A percentile compares a stretch with the other conserved stretches of the same genome.
Evolutionary conservation across 2,113 vertebrate genomes (phyloP).

Genomic region (Psittacus erithacus): DNA sequence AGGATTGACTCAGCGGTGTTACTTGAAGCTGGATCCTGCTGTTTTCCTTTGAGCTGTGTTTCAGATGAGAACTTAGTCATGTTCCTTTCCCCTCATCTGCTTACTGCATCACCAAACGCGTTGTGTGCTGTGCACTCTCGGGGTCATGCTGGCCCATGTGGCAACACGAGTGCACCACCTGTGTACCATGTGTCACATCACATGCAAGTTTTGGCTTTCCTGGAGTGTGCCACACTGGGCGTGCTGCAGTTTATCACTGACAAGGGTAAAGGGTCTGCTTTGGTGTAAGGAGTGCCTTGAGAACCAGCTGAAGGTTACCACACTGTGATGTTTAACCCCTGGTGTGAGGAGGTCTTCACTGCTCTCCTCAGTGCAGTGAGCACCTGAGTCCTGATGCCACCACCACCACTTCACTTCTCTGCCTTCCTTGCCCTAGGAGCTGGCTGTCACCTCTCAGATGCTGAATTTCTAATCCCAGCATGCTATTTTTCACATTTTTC

Average conservation of each 20-base stretch:
- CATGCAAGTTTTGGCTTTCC: fast-evolving
- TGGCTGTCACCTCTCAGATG: neutral
- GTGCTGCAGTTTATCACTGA: neutral
- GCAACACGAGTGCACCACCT: fast-evolving
- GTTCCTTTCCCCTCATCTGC: neutral
- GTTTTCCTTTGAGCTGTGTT: neutral
- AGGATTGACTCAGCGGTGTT: neutral
- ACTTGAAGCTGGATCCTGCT: neutral
- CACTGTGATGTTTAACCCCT: neutral
- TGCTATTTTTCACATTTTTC: neutral
- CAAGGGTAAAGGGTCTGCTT: neutral
- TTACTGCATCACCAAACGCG: fast-evolving
- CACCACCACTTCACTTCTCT: neutral
- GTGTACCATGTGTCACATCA: fast-evolving
- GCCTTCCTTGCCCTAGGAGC: neutral
- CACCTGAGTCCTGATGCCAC: neutral
- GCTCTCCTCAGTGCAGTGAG: fast-evolving
- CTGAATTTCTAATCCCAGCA: neutral
- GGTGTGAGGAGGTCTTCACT: neutral
- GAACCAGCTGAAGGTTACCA: neutral
- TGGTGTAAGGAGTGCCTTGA: neutral
- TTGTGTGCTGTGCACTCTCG: fast-evolving
- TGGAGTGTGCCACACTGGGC: fast-evolving
- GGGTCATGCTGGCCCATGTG: neutral
- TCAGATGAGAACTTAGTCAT: neutral